Base-by-base conservation (phyloP, 37 sponge, comb jelly and placozoan species). In the Halisarca cf. caerulea region DNA sequence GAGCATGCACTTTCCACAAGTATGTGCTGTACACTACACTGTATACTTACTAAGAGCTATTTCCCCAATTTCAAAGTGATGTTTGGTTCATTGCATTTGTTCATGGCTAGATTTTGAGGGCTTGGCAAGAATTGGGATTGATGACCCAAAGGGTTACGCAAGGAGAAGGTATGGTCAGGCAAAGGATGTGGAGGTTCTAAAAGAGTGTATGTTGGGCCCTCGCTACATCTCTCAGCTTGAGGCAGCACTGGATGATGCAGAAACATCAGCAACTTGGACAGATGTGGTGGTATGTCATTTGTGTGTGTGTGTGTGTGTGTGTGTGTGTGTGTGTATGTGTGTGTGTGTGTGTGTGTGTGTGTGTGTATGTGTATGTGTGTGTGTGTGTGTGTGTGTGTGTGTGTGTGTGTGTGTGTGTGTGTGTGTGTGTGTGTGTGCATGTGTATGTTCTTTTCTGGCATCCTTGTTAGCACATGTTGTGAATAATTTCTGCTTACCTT, bases 61-160 rank as follows among this genome's bases (percentile, higher is more conserved):
- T n/a, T n/a, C n/a, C n/a, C n/a, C n/a, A n/a, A n/a, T n/a, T n/a
- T n/a, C n/a, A n/a, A n/a, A n/a, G n/a, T n/a, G n/a, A n/a, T n/a
- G n/a, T n/a, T n/a, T n/a, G n/a, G n/a, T n/a, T n/a, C n/a, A n/a
- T n/a, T n/a, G n/a, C n/a, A n/a, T n/a, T n/a, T n/a, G n/a, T n/a
- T n/a, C n/a, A n/a, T n/a, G n/a, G n/a, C n/a, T 37, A 95, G 96
- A 95, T 55, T 95, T 83, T 88, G 96, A 95, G 80, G 77, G 89
- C 23, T 54, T 95, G 18, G 24, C 75, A 23, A 53, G 96, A 14
- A 74, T 95, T 18, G 96, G 91, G 0, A 88, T 95, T 40, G 86
- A 89, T 18, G 84, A 87, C 64, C 94, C 96, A 27, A 51, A 57
- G 38, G 83, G 24, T 39, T 95, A 83, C 32, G 51, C 85, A 2